Evolutionary conservation across 2,113 vertebrate species (phyloP).

Genomic region (Alouatta palliata): DNA sequence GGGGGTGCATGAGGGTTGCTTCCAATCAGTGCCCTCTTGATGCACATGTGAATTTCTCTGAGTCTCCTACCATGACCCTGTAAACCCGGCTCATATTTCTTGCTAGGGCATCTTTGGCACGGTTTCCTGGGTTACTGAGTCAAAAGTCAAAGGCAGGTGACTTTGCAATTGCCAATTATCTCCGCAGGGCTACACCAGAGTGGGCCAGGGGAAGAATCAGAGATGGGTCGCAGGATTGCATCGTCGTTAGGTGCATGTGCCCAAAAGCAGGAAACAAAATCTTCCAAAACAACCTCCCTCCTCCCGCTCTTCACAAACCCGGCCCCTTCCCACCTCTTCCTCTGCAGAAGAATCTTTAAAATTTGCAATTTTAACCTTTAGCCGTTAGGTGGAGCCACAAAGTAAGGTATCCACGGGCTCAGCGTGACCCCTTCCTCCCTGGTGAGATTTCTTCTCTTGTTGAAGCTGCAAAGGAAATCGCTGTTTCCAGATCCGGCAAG

Average conservation of each 20-base stretch:
- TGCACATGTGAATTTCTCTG: not conserved
- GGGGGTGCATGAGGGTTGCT: not conserved
- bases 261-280: not conserved
- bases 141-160: not conserved
- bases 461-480: not conserved
- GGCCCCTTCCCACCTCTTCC: not conserved
- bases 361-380: not conserved
- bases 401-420: not conserved
- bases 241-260: accelerated
- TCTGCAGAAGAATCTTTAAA: not conserved
- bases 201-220: too few relatives aligned
- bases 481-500: not conserved
- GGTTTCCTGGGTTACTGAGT: not conserved
- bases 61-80: not conserved
- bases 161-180: not conserved
- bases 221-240: not conserved
- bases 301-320: not conserved
- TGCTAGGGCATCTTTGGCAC: not conserved
- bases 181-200: not conserved
- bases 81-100: not conserved
- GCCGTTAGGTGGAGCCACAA: slow-evolving; percentile 52
- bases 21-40: not conserved
- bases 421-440: not conserved
- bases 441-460: not conserved
- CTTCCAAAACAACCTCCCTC: not conserved